These are phyloP conservation scores for Hybos culiciformis DNA, from an alignment of 2,888 invertebrate species.

Conservation along the genomic window DNA sequence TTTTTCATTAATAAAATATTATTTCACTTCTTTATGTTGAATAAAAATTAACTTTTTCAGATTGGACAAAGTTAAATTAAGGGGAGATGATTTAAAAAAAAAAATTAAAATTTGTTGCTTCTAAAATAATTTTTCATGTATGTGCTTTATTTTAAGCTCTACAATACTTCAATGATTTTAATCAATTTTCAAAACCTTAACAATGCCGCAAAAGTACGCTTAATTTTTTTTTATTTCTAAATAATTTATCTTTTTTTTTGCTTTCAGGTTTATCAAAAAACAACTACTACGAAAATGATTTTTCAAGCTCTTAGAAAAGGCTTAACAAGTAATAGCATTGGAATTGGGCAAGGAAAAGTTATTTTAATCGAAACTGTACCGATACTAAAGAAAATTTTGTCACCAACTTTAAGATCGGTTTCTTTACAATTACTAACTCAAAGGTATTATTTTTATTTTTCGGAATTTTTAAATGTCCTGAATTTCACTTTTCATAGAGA, in stretches of 20 bases:
- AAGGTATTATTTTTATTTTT: constrained; percentile 20
- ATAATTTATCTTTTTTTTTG: neutral
- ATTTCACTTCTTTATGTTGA: too few relatives aligned
- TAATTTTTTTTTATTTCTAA: neutral
- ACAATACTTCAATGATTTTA: too few relatives aligned
- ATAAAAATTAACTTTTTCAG: too few relatives aligned
- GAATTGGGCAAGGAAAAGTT: constrained; percentile 32
- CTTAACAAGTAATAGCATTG: constrained; percentile 37
- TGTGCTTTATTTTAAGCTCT: too few relatives aligned
- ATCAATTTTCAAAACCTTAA: too few relatives aligned
- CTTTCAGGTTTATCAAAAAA: constrained; percentile 42
- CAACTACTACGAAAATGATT: constrained; percentile 39
- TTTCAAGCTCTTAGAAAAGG: constrained; percentile 47
- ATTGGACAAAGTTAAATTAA: too few relatives aligned
- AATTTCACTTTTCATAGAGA: constrained; percentile 22
- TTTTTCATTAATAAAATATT: too few relatives aligned
- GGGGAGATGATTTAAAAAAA: too few relatives aligned
- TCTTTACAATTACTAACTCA: constrained; percentile 31
- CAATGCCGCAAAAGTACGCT: too few relatives aligned
- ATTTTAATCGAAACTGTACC: constrained; percentile 61
- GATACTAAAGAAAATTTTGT: constrained; percentile 52
- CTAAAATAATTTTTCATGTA: neutral
- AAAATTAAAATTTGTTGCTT: too few relatives aligned
- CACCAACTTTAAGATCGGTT: constrained; percentile 62
- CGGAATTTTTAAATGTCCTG: neutral